Percentiles rank a stretch among this genome's conserved stretches.
Conservation (phyloP, 2,113 vertebrate genomes). For the Calidris pygmaea region DNA sequence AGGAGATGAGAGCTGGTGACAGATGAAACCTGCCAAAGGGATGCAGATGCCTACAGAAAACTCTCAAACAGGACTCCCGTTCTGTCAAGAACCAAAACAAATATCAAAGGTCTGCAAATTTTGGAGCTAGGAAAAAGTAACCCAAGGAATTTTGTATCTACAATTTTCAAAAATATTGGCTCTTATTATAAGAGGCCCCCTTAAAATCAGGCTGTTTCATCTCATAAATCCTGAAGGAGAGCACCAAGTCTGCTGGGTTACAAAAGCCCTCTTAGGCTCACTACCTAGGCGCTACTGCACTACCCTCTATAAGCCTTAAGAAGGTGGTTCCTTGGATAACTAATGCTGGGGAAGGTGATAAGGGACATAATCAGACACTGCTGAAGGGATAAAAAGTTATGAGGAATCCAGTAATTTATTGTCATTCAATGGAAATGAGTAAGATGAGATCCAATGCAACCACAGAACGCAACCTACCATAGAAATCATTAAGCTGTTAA, state of each 20-base stretch:
- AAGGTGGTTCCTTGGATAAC: background rate
- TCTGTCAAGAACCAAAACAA: background rate
- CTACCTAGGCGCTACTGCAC: background rate
- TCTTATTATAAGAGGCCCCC: background rate
- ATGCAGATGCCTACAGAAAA: background rate
- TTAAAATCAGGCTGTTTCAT: background rate
- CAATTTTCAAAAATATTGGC: background rate
- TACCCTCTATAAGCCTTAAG: background rate
- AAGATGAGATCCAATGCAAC: background rate
- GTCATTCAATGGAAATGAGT: background rate
- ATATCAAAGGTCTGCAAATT: background rate
- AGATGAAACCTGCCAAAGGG: background rate
- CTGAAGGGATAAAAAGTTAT: background rate
- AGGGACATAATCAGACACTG: background rate
- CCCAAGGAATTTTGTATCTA: background rate
- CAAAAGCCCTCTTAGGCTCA: background rate
- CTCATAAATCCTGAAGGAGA: background rate
- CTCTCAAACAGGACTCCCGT: background rate
- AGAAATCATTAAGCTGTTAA: background rate
- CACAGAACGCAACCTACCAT: background rate
- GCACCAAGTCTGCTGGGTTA: background rate
- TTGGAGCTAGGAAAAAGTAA: background rate
- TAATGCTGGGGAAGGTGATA: background rate
- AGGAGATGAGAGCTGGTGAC: background rate
- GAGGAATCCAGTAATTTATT: background rate